Percentiles rank a stretch among this genome's conserved stretches.
Conservation (phyloP, 2,797 vertebrate species). For the Sebastes flavidus region DNA sequence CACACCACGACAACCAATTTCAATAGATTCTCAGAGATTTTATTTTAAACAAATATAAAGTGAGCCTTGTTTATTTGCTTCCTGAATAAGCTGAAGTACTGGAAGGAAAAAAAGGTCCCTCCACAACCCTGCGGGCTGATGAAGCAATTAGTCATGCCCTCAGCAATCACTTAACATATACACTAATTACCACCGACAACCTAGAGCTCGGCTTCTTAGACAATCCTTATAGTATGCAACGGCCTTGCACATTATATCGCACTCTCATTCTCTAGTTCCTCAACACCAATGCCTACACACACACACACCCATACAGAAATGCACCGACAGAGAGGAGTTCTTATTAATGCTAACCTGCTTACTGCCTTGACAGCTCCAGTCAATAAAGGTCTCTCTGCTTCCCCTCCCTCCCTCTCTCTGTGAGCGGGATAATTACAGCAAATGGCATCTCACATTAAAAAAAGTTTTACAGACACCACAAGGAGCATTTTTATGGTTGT, state of each 20-base stretch:
- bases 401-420: neutral
- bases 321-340: constrained; percentile 27
- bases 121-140: constrained; percentile 59
- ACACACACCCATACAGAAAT: constrained; percentile 25
- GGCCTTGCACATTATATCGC: constrained; percentile 13
- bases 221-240: constrained; percentile 32
- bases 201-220: constrained; percentile 39
- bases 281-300: constrained; percentile 33
- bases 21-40: neutral
- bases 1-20: neutral
- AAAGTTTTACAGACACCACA: constrained; percentile 1
- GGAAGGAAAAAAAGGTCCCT: constrained; percentile 11
- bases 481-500: neutral
- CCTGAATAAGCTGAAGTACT: constrained; percentile 19
- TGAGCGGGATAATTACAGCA: constrained; percentile 27
- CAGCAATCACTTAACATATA: constrained; percentile 69
- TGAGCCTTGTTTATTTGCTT: neutral
- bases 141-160: constrained; percentile 68
- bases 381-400: constrained; percentile 21
- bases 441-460: constrained; percentile 16
- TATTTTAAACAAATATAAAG: neutral
- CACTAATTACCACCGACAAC: constrained; percentile 69
- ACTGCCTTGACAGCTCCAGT: constrained; percentile 38
- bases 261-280: constrained; percentile 30
- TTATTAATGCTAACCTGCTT: constrained; percentile 45